Evolutionary conservation across 2,888 invertebrate genomes (phyloP).

Genomic region (Lucinisca nassula): DNA sequence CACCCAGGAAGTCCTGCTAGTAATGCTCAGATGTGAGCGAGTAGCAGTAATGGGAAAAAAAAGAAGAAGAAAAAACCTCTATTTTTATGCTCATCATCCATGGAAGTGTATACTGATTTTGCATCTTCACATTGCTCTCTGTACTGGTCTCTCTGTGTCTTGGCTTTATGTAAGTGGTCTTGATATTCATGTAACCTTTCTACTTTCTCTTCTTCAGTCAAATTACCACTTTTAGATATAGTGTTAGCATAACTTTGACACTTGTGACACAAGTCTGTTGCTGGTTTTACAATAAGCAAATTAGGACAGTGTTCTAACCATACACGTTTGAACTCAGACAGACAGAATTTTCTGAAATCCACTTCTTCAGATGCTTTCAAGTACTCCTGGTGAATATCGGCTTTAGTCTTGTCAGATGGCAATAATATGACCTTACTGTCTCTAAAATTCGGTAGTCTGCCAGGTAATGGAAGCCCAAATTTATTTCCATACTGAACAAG

Average conservation of each 20-base stretch:
- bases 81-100: background rate
- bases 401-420: conserved; percentile 34
- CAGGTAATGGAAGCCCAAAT: conserved; percentile 27
- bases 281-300: conserved; percentile 21
- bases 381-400: conserved; percentile 18
- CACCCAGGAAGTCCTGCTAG: no score
- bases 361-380: background rate
- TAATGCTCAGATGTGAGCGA: no score
- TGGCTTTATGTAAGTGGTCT: background rate
- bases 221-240: background rate
- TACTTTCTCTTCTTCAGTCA: conserved; percentile 17
- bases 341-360: background rate
- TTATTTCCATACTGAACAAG: conserved; percentile 9
- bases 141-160: conserved; percentile 21
- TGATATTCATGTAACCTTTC: background rate
- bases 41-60: no score
- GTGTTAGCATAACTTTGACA: background rate
- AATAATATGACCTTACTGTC: conserved; percentile 2
- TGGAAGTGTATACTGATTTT: background rate
- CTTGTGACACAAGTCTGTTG: conserved; percentile 32
- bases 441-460: conserved; percentile 29
- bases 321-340: background rate
- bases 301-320: conserved; percentile 27
- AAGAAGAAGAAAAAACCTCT: background rate
- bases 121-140: background rate